Conservation (phyloP, 2,888 invertebrate species). For the Callosobruchus maculatus region DNA sequence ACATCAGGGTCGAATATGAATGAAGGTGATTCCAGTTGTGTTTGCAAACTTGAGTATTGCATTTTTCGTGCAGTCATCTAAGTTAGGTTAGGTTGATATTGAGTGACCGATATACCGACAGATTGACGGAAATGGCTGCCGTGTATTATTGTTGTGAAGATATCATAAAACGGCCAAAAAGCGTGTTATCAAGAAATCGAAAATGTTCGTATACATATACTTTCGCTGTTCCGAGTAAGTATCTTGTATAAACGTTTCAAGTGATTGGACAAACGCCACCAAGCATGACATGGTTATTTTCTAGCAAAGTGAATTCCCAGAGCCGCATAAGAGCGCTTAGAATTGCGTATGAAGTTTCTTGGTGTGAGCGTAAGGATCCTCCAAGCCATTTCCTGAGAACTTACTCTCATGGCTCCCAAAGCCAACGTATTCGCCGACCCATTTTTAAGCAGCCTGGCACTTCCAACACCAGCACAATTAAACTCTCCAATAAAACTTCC, state of each 20-base stretch:
- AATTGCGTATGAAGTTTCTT: neutral
- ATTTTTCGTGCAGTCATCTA: too few species aligned
- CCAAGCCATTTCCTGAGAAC: neutral
- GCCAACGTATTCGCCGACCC: neutral
- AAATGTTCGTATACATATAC: too few species aligned
- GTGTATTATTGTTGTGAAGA: too few species aligned
- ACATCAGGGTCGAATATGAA: too few species aligned
- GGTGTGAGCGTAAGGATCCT: neutral
- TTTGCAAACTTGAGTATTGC: too few species aligned
- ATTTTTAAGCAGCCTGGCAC: neutral
- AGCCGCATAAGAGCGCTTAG: neutral
- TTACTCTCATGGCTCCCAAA: neutral
- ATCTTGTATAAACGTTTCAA: neutral
- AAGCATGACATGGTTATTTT: neutral
- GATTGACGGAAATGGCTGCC: too few species aligned
- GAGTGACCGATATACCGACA: too few species aligned
- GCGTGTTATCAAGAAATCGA: too few species aligned
- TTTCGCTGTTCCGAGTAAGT: too few species aligned
- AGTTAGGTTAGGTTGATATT: too few species aligned
- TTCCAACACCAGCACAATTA: neutral
- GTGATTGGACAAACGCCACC: neutral
- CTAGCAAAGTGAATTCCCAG: neutral
- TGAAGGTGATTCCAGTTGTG: too few species aligned
- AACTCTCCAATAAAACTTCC: neutral
- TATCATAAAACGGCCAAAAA: too few species aligned